Evolutionary conservation across 2,113 vertebrate species (phyloP), one percentile per base, ranked within the genome.

Genomic region (Arvicanthis niloticus): DNA sequence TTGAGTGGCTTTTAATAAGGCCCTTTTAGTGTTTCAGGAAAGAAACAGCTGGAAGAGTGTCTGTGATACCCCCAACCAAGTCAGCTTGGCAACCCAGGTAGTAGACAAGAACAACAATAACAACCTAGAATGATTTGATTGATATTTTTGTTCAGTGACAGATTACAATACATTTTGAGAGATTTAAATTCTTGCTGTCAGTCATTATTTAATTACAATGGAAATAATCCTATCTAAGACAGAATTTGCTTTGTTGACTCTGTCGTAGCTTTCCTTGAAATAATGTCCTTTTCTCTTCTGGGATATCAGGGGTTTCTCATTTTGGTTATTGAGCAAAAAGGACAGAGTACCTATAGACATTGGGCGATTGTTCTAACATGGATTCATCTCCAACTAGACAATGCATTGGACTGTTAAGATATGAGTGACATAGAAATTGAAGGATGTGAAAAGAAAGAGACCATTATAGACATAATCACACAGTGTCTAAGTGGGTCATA

Each of bases 1-100:
- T 3, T 34, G 68, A 97, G 62, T 82, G 80, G 29, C 82, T 97
- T 95, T 86, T 81, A 81, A 68, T 73, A 88, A 93, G 80, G 77
- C 67, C 40, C 5, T 92, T 91, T 95, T 85, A 88, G 48, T 90
- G 88, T 40, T 93, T 78, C 31, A 58, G 53, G 62, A 96, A 81
- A 81, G 31, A 91, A 96, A 72, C 22, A 40, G 31, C 76, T 72
- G 82, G 42, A 80, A 31, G 77, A 53, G 4, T 68, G 26, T 37
- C 75, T 80, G 34, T 77, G 11, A 45, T 91, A 31, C 21, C 31
- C 42, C 77, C 45, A 60, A 4, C 5, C n/a, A 42, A 89, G 26
- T 92, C n/a, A 73, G 53, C 84, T 70, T 40, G 53, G 16, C 70
- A 89, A 40, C 70, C 19, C 19, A 81, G 58, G 88, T 26, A 40